phyloP scores from a whole-genome alignment of 1,140 invertebrate genomes.

The Eupeodes corollae region DNA sequence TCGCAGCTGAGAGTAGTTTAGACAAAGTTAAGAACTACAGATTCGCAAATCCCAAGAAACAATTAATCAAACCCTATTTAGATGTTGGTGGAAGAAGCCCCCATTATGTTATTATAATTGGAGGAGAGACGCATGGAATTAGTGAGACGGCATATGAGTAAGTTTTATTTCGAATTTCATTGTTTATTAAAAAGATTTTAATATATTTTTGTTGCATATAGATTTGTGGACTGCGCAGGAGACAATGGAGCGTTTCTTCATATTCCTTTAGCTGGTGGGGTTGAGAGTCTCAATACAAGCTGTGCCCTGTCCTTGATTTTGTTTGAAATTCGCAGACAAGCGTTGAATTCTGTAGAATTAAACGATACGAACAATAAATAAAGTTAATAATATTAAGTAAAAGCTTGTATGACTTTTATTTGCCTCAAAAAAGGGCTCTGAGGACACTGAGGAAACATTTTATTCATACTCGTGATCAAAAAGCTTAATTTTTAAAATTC shows the following conservation, averaged over 20 bases:
- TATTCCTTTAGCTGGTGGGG: conserved; percentile 63
- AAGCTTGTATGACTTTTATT: too few relatives aligned
- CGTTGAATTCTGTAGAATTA: conserved; percentile 7
- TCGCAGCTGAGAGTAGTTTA: conserved; percentile 59
- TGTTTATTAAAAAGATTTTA: background rate
- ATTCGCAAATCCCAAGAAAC: background rate
- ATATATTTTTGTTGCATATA: background rate
- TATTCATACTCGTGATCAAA: too few relatives aligned
- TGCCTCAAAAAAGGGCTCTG: too few relatives aligned
- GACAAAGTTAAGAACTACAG: conserved; percentile 11
- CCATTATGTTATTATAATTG: conserved; percentile 52
- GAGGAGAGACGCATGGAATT: conserved; percentile 80
- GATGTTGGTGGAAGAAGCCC: conserved; percentile 16
- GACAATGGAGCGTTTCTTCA: conserved; percentile 52
- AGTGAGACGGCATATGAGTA: conserved; percentile 50
- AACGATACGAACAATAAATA: conserved; percentile 19
- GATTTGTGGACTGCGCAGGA: conserved; percentile 32
- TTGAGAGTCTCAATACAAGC: conserved; percentile 79
- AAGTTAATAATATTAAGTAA: background rate
- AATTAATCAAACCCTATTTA: conserved; percentile 14
- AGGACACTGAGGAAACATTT: too few relatives aligned
- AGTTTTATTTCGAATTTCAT: background rate
- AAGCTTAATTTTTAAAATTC: too few relatives aligned
- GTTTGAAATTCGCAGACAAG: conserved; percentile 76
- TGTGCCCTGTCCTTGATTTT: conserved; percentile 69